Conservation (phyloP, 2,888 invertebrate species). For the Anthophora plumipes region DNA sequence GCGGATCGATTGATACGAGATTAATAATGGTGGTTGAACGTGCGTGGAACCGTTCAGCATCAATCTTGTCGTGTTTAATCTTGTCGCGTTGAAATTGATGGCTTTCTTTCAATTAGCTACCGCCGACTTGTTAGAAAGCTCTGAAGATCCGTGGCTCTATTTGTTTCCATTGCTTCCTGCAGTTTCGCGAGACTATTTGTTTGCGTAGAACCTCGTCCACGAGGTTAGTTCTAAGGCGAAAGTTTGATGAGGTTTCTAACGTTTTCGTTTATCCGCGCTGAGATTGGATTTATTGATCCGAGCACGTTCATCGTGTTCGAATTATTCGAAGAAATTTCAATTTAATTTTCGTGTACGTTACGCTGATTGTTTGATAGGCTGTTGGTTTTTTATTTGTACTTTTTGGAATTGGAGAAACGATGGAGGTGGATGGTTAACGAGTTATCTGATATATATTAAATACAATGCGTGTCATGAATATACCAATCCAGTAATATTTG, state of each 20-base stretch:
- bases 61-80: slow-evolving; percentile 41
- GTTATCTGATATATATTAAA: too few relatives aligned
- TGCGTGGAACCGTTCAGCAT: slow-evolving; percentile 7
- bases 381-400: too few relatives aligned
- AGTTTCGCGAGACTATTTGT: slow-evolving; percentile 2
- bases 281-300: neutral
- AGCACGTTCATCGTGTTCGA: neutral
- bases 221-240: neutral
- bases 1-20: slow-evolving; percentile 17
- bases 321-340: neutral
- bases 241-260: neutral
- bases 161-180: slow-evolving; percentile 25
- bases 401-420: too few relatives aligned
- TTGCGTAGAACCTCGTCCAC: neutral
- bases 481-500: too few relatives aligned
- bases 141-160: neutral
- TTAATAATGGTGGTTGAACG: slow-evolving; percentile 35
- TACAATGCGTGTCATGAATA: too few relatives aligned
- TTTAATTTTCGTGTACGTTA: neutral
- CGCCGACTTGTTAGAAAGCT: slow-evolving; percentile 3
- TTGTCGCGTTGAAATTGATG: slow-evolving; percentile 23
- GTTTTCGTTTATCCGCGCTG: neutral
- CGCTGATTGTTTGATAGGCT: too few relatives aligned
- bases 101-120: slow-evolving; percentile 36
- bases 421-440: too few relatives aligned